Evolutionary conservation across 2,797 vertebrate species (phyloP), one percentile per base, ranked within the genome.

Genomic region (Glyptemys insculpta): DNA sequence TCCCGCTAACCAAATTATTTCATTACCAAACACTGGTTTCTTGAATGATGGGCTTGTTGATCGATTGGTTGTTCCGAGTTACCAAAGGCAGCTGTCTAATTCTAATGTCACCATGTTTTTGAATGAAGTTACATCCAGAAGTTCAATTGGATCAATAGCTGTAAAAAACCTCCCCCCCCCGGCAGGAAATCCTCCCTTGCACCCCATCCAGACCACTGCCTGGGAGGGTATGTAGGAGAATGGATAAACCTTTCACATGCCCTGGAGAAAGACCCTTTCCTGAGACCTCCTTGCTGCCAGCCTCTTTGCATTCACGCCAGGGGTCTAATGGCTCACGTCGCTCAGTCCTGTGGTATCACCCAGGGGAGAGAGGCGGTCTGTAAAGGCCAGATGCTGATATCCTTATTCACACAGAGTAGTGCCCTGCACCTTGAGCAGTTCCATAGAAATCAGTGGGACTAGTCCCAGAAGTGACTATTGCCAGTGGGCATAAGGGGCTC

Each of bases 401-500:
- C 25, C 25, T 21, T 27, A 50, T 50, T 82, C 83, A 72, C 56
- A 91, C 2, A 15, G 37, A 87, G 31, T 44, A 25, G 72, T 74
- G 37, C 34, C 62, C 18, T n/a, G 8, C 34, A 21, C 12, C 0
- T 0, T 0, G 79, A 44, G 76, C 57, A 87, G 57, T 12, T 21
- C 49, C 52, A 49, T 41, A 27, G 23, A 37, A 81, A 0, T 12
- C 50, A 74, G 80, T 81, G 83, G 31, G 85, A 52, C 79, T 85
- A 44, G 16, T 90, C n/a, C 25, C 27, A 78, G 74, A 49, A 23
- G 37, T 59, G 44, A 79, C 8, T 47, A 47, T 25, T 57, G 68
- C 23, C 76, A 47, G 56, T 88, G 44, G 37, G 84, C 54, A 53
- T 50, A 91, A 86, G 50, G 25, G 79, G n/a, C 12, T 74, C n/a